Evolutionary conservation across 2,888 invertebrate genomes (phyloP), one percentile per base, ranked within the genome.

Genomic region (Apodemia mormo): DNA sequence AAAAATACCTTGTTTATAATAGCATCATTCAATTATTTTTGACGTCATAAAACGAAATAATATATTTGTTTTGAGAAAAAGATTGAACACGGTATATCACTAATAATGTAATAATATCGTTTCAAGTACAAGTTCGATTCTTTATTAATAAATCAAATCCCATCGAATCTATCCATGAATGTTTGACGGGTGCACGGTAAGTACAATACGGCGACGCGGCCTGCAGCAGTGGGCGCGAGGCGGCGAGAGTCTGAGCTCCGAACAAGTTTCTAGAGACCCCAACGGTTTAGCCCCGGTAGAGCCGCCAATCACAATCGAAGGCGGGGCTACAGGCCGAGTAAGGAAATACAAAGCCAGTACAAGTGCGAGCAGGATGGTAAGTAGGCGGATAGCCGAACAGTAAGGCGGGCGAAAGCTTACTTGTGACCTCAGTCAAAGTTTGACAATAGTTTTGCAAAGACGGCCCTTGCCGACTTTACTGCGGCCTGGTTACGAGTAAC

Each of bases 281-380:
- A 56, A 9, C 9, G 29, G 10, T 29, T 10, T 29, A 10, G 10
- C 56, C 29, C 9, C 29, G 29, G 56, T 56, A 29, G 33, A 9
- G 43, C 1, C 43, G 12, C 75, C 73, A 71, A 74, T 75, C 30
- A 56, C 14, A 9, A 30, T 30, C 33, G 8, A 61, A 37, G 85
- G 88, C 83, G 88, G 83, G 77, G 83, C 79, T 71, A 43, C 7
- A 40, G 79, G 82, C 61, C 1, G 80, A 80, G 84, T 85, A 61
- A 71, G 70, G 0, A 61, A 2, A 66, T 68, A 79, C 67, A n/a
- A 3, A 3, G 1, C 5, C 8, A 22, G 12, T 9, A 0, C 2
- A 45, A 5, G 76, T 7, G 79, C 52, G 75, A 76, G 71, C 78
- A 76, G 74, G 84, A 82, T 76, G 71, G 70, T 8, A 74, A 74